phyloP scores from a whole-genome alignment of 2,888 invertebrate species.

The Drosophila antonietae region DNA sequence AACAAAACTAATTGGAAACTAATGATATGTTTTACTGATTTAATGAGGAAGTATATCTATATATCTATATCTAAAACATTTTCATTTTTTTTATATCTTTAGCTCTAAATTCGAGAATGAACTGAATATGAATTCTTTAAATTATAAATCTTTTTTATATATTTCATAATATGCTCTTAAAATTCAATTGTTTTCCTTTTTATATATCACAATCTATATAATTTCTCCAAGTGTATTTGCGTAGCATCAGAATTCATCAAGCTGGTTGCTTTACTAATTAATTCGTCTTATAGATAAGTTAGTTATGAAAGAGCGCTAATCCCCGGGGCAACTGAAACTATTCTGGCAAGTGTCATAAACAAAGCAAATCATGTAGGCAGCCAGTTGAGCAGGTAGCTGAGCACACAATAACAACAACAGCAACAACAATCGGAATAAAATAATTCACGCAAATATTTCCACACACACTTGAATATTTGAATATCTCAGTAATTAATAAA shows the following conservation, averaged over 20 bases:
- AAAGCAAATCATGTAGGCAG: conserved; percentile 42
- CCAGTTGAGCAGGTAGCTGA: conserved; percentile 47
- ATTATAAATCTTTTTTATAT: too few relatives aligned
- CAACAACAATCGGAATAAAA: conserved; percentile 40
- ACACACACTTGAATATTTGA: conserved; percentile 76
- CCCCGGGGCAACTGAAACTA: conserved; percentile 44
- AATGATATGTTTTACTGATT: too few relatives aligned
- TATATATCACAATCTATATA: background rate
- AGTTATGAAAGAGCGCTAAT: conserved; percentile 36
- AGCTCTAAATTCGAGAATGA: too few relatives aligned
- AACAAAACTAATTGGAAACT: too few relatives aligned
- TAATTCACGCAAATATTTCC: conserved; percentile 58
- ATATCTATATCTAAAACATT: too few relatives aligned
- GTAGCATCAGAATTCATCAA: conserved; percentile 44
- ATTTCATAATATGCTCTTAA: too few relatives aligned
- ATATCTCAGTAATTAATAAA: conserved; percentile 78
- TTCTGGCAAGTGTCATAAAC: conserved; percentile 61
- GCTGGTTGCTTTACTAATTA: conserved; percentile 62
- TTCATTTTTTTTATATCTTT: too few relatives aligned
- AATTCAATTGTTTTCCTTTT: background rate
- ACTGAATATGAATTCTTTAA: too few relatives aligned
- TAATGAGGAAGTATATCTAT: too few relatives aligned
- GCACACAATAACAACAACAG: background rate
- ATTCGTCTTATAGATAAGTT: conserved; percentile 64
- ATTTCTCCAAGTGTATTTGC: conserved; percentile 11